Base-by-base conservation (phyloP, 2,888 invertebrate genomes). In the Drosophila silvestris region DNA sequence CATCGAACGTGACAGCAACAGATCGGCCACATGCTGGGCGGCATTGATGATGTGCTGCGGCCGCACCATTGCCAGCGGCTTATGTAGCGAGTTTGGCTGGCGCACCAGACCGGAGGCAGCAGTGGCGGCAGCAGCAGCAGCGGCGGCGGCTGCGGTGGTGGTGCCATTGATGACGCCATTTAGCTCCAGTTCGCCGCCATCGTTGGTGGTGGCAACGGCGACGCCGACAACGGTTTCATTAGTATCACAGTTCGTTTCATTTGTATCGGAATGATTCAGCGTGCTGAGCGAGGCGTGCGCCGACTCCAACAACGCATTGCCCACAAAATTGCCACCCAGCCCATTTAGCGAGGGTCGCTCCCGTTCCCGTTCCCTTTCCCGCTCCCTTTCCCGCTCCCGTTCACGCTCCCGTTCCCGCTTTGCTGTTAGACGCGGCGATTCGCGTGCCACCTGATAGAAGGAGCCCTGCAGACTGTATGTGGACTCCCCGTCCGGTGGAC, bases 1-100 rank as follows among this genome's bases (percentile, higher is more conserved):
- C 72, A 96, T 92, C 0, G 96, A 96, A 75, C 95, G 95, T 0
- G 96, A 95, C 73, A 96, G 81, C 67, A 90, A 56, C 52, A 89
- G 67, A 47, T 89, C 85, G 14, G 77, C 77, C 10, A 65, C 61
- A 35, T 68, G 75, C 51, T 89, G 85, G 35, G 77, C 78, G 63
- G 85, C 94, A 52, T 94, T 95, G 19, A 95, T 92, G 7, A 95
- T 94, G 54, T 95, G 93, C 81, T 94, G 93, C 35, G 94, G 94
- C 70, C 91, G 92, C 63, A 93, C 92, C 90, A 92, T 92, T 70
- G 93, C 93, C 79, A 93, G 85, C 47, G 93, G 93, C 77, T 93
- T 92, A 70, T 91, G 92, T 70, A 86, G 83, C 63, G 87, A 90
- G 70, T 88, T 88, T 12, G 88, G 87, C 61, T 88, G 87, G 16